A percentile compares a stretch with the other conserved stretches of the same genome.
Evolutionary conservation across 2,113 vertebrate genomes (phyloP).

Genomic region (Aptenodytes patagonicus): DNA sequence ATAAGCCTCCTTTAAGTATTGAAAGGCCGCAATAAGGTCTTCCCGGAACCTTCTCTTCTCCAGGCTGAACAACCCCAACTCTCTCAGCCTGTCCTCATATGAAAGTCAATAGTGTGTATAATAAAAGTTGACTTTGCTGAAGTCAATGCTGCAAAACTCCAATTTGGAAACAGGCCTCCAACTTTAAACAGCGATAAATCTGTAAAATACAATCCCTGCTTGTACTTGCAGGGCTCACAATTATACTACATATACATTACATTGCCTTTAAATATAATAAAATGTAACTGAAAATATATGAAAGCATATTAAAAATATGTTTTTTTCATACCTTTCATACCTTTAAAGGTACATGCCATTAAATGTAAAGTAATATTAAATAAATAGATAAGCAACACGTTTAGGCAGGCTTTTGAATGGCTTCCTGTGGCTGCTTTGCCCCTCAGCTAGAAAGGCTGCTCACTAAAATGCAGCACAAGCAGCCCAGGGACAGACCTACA

Average conservation of each 20-base stretch:
- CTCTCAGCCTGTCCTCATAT: not conserved
- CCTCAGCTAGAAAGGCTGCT: not conserved
- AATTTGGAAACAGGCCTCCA: not conserved
- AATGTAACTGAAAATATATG: not conserved
- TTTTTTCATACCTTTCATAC: not conserved
- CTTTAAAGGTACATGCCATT: not conserved
- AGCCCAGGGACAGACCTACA: not conserved
- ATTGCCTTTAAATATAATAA: not conserved
- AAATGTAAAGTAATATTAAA: not conserved
- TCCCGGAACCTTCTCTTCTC: not conserved
- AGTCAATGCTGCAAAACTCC: not conserved
- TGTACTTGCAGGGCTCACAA: not conserved
- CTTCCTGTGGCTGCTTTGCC: not conserved
- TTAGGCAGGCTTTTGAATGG: not conserved
- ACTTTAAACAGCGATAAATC: not conserved
- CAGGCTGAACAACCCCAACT: not conserved
- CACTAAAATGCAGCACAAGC: not conserved
- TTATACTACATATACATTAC: not conserved
- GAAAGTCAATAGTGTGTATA: not conserved
- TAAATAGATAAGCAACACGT: not conserved
- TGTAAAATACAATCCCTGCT: not conserved
- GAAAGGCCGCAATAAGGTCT: not conserved
- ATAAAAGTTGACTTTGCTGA: not conserved
- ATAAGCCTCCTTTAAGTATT: fast-evolving
- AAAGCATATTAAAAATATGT: slow-evolving; percentile 8